These are phyloP conservation scores for Peromyscus eremicus DNA, from an alignment of 2,797 vertebrate genomes.

Conservation along the genomic window DNA sequence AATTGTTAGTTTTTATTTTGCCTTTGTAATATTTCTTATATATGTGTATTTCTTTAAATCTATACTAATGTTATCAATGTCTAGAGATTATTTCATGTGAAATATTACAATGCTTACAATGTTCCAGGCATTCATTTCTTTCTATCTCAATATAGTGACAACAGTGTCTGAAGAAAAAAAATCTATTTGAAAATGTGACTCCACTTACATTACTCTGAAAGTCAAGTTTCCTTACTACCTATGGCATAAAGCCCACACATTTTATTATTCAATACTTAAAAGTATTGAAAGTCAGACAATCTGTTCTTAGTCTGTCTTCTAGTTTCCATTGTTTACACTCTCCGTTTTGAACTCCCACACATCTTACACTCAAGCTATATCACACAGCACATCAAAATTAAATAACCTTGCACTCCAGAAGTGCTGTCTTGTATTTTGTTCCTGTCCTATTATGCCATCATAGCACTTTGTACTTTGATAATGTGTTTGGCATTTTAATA, in stretches of 20 bases:
- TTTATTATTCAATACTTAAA: background rate
- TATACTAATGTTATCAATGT: background rate
- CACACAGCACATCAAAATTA: background rate
- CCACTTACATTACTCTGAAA: background rate
- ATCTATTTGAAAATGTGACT: background rate
- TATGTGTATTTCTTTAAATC: background rate
- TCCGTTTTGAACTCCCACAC: background rate
- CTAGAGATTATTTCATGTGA: slow-evolving; percentile 2
- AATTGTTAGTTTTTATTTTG: background rate
- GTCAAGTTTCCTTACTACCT: background rate
- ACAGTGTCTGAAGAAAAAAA: background rate
- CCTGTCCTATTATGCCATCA: background rate
- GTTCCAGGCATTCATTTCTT: background rate
- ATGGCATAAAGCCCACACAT: background rate
- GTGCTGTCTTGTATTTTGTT: slow-evolving; percentile 17
- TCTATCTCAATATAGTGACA: background rate
- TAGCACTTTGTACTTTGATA: slow-evolving; percentile 27
- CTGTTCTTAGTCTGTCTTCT: background rate
- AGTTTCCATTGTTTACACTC: background rate
- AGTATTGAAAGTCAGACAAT: background rate
- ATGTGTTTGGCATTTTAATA: slow-evolving; percentile 43
- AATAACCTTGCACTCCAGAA: slow-evolving; percentile 7
- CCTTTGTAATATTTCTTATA: slow-evolving; percentile 14
- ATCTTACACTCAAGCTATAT: slow-evolving; percentile 43
- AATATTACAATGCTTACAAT: background rate